These are phyloP conservation scores for Brachionus angularis DNA, from an alignment of 1,140 invertebrate genomes.

Conservation along the genomic window DNA sequence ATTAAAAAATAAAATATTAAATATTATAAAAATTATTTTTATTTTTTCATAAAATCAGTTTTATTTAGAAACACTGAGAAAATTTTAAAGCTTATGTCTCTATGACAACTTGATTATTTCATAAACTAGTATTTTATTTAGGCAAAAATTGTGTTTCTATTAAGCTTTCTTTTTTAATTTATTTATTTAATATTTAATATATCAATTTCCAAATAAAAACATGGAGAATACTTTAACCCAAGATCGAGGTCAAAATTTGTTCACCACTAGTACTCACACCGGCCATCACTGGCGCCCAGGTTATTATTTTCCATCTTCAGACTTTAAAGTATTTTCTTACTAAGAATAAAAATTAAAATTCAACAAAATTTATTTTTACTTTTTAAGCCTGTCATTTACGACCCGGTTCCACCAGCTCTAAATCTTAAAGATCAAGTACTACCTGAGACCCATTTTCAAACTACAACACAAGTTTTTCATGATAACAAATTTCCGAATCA, in stretches of 20 bases:
- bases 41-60: too few relatives aligned
- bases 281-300: constrained; percentile 57
- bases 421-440: constrained; percentile 53
- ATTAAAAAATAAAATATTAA: too few relatives aligned
- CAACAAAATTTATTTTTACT: not conserved
- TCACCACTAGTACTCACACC: constrained; percentile 54
- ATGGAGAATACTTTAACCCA: constrained; percentile 27
- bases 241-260: constrained; percentile 45
- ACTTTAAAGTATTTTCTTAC: constrained; percentile 51
- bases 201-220: not conserved
- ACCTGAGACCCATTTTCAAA: constrained; percentile 51
- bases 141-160: too few relatives aligned
- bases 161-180: too few relatives aligned
- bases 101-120: too few relatives aligned
- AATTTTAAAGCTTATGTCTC: too few relatives aligned
- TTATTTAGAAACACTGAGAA: too few relatives aligned
- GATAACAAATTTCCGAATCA: constrained; percentile 53
- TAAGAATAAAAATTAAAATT: too few relatives aligned
- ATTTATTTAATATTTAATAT: constrained; percentile 6
- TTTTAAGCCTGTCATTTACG: constrained; percentile 41
- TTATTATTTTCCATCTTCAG: constrained; percentile 56
- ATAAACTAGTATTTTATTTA: too few relatives aligned
- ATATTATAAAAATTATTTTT: too few relatives aligned
- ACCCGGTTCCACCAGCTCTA: constrained; percentile 54
- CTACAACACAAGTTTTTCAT: constrained; percentile 53